Evolutionary conservation across 2,888 invertebrate genomes (phyloP).

Genomic region (Lutraria lutraria): DNA sequence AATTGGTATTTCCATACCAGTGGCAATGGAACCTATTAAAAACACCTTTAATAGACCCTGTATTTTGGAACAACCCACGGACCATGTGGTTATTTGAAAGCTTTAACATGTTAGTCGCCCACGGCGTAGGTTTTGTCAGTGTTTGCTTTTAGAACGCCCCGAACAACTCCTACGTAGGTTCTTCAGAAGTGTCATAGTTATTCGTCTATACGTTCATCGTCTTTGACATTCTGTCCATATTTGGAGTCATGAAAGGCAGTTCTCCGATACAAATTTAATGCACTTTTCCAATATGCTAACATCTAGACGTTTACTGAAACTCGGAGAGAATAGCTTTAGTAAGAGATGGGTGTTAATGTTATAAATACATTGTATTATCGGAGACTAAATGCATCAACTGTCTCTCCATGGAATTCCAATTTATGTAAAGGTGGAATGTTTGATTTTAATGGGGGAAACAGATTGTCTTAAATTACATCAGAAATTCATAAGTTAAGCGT

Average conservation of each 20-base stretch:
- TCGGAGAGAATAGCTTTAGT: not conserved
- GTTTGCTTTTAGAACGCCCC: not conserved
- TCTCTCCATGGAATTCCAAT: too few species aligned
- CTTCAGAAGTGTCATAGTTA: not conserved
- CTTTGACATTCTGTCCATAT: not conserved
- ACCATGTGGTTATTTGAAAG: not conserved
- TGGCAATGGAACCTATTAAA: not conserved
- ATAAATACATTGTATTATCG: not conserved
- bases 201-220: not conserved
- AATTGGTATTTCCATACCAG: not conserved
- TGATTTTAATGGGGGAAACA: too few species aligned
- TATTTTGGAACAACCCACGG: not conserved
- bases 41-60: not conserved
- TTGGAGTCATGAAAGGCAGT: not conserved
- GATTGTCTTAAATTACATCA: too few species aligned
- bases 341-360: not conserved
- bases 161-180: not conserved
- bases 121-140: not conserved
- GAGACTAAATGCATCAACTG: not conserved
- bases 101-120: conserved; percentile 3
- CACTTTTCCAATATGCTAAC: not conserved
- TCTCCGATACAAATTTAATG: not conserved
- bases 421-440: too few species aligned
- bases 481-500: too few species aligned
- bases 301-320: not conserved